These are phyloP conservation scores for Branchinecta lynchi DNA, from an alignment of 1,140 invertebrate genomes.

Conservation along the genomic window DNA sequence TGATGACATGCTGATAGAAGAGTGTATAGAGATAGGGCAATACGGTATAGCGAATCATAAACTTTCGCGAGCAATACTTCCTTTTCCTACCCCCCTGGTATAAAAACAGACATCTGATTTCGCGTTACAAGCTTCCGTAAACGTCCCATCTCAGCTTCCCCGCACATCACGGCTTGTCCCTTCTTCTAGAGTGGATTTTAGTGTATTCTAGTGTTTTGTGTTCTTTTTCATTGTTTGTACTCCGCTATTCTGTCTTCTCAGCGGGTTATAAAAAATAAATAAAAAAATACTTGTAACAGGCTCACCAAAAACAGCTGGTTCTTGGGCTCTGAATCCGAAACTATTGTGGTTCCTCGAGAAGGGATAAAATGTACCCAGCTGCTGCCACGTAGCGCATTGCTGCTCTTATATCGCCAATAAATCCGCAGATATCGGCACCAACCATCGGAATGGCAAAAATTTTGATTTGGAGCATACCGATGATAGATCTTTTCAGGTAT, in stretches of 20 bases:
- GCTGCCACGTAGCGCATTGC: conserved; percentile 38
- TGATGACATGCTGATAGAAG: conserved; percentile 29
- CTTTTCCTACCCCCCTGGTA: too few species aligned
- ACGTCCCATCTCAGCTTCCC: too few species aligned
- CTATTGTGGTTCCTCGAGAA: conserved; percentile 30
- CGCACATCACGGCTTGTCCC: too few species aligned
- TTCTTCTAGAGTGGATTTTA: too few species aligned
- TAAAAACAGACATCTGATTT: too few species aligned
- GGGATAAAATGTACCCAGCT: conserved; percentile 36
- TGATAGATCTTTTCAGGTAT: conserved; percentile 34
- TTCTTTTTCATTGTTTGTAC: too few species aligned
- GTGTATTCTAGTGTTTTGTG: too few species aligned
- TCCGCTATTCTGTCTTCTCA: too few species aligned
- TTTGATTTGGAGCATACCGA: conserved; percentile 38
- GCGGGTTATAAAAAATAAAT: too few species aligned
- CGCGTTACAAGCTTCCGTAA: too few species aligned
- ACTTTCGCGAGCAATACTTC: conserved; percentile 27
- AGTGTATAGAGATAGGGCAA: conserved; percentile 38
- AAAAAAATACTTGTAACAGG: conserved; percentile 26
- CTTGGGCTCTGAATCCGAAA: conserved; percentile 25
- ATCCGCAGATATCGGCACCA: conserved; percentile 42
- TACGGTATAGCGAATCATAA: conserved; percentile 33
- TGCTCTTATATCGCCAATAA: conserved; percentile 32
- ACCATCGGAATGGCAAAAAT: conserved; percentile 38
- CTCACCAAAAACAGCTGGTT: conserved; percentile 24